Conservation (phyloP, 2,797 vertebrate species). For the Hippopotamyrus pictus region DNA sequence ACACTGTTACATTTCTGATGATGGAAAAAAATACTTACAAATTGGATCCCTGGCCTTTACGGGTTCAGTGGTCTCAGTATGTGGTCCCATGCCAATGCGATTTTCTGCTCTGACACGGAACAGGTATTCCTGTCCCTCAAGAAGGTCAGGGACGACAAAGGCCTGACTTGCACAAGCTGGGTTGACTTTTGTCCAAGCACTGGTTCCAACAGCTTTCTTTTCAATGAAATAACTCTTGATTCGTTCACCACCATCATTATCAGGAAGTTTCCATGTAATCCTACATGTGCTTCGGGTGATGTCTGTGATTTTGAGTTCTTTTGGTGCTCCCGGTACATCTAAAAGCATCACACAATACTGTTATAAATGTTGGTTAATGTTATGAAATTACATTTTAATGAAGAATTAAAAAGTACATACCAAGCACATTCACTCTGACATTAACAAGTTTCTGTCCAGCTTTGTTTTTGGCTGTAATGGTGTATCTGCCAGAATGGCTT, state of each 20-base stretch:
- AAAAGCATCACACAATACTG: constrained; percentile 8
- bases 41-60: constrained; percentile 87
- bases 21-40: constrained; percentile 64
- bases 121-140: constrained; percentile 88
- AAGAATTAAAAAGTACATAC: constrained; percentile 54
- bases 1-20: background rate
- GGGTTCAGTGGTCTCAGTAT: constrained; percentile 77
- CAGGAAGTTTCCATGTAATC: constrained; percentile 94
- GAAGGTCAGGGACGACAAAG: constrained; percentile 80
- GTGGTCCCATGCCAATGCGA: constrained; percentile 82
- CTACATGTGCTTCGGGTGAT: constrained; percentile 83
- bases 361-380: background rate
- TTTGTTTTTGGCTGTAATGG: constrained; percentile 95
- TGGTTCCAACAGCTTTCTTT: constrained; percentile 83
- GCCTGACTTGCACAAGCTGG: constrained; percentile 84
- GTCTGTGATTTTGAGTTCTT: constrained; percentile 89
- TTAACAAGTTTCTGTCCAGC: constrained; percentile 89
- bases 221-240: constrained; percentile 96
- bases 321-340: constrained; percentile 78
- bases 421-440: constrained; percentile 86
- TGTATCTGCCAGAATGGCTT: constrained; percentile 87
- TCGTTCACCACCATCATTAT: constrained; percentile 93
- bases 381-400: constrained; percentile 17
- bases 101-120: constrained; percentile 94
- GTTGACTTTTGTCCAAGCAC: constrained; percentile 90